A percentile compares a stretch with the other conserved stretches of the same genome.
Conservation (phyloP, 2,113 vertebrate genomes). For the Siniperca chuatsi region DNA sequence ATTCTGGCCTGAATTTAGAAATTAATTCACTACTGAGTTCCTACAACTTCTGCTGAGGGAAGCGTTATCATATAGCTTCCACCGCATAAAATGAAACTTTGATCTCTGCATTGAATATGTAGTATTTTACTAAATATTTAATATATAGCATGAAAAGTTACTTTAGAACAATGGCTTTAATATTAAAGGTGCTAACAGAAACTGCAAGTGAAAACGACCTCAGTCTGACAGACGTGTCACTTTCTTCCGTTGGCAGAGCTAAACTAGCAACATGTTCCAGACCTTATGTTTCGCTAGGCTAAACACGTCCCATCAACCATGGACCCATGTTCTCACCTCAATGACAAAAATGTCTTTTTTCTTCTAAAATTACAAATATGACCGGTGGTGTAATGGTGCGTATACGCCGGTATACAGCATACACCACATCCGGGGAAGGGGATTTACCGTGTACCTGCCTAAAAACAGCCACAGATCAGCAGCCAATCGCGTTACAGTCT, state of each 20-base stretch:
- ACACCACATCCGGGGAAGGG: background rate
- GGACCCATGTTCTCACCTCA: background rate
- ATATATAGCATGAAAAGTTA: slow-evolving; percentile 38
- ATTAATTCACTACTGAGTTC: slow-evolving; percentile 35
- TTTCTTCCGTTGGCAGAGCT: too few relatives aligned
- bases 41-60: slow-evolving; percentile 57
- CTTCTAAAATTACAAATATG: background rate
- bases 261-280: background rate
- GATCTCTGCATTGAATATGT: slow-evolving; percentile 62
- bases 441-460: background rate
- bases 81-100: slow-evolving; percentile 57
- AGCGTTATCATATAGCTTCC: slow-evolving; percentile 42
- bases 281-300: background rate
- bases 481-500: background rate
- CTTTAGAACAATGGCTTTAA: slow-evolving; percentile 44
- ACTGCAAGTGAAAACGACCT: background rate
- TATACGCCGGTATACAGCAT: too few relatives aligned
- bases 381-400: too few relatives aligned
- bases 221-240: background rate
- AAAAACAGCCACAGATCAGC: background rate
- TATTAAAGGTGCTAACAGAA: slow-evolving; percentile 29
- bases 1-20: slow-evolving; percentile 16
- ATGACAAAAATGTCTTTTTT: background rate
- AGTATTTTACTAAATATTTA: slow-evolving; percentile 57
- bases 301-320: background rate